Conservation (phyloP, 1,140 invertebrate genomes). For the Drosophila nikananu region DNA sequence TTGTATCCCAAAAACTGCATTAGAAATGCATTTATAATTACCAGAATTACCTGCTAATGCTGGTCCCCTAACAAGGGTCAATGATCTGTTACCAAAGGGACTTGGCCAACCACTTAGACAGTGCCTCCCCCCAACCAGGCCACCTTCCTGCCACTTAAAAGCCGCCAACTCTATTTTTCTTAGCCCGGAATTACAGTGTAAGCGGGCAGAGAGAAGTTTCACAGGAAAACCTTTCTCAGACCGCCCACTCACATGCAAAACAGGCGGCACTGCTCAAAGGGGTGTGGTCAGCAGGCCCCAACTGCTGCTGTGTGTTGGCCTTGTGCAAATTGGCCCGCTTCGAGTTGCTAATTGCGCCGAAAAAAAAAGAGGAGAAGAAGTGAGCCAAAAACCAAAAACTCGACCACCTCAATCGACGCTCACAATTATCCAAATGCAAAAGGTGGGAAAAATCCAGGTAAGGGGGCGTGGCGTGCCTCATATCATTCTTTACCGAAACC, state of each 20-base stretch:
- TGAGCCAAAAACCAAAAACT: constrained; percentile 27
- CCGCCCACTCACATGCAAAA: constrained; percentile 68
- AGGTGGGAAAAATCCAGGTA: not conserved
- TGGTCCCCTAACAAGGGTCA: constrained; percentile 15
- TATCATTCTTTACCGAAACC: constrained; percentile 35
- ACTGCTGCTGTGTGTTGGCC: constrained; percentile 57
- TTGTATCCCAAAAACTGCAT: not conserved
- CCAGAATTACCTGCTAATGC: constrained; percentile 3
- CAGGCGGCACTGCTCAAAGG: constrained; percentile 2
- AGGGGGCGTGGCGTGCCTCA: constrained; percentile 12
- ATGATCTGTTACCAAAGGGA: constrained; percentile 8
- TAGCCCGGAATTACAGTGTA: constrained; percentile 40
- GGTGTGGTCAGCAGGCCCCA: constrained; percentile 30
- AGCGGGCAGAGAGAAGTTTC: constrained; percentile 30
- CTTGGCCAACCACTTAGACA: constrained; percentile 13
- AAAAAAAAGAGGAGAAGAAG: constrained; percentile 29
- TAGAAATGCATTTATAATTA: constrained; percentile 1
- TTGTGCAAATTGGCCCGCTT: constrained; percentile 67
- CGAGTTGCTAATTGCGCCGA: constrained; percentile 66
- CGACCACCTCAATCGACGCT: constrained; percentile 43
- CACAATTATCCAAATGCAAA: constrained; percentile 71
- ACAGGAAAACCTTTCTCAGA: constrained; percentile 32
- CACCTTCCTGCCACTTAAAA: constrained; percentile 12
- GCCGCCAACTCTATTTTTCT: not conserved
- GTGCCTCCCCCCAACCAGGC: not conserved